A percentile compares a stretch with the other conserved stretches of the same genome.
Conservation (phyloP, 2,888 invertebrate species). For the Camptogramma bilineatum region DNA sequence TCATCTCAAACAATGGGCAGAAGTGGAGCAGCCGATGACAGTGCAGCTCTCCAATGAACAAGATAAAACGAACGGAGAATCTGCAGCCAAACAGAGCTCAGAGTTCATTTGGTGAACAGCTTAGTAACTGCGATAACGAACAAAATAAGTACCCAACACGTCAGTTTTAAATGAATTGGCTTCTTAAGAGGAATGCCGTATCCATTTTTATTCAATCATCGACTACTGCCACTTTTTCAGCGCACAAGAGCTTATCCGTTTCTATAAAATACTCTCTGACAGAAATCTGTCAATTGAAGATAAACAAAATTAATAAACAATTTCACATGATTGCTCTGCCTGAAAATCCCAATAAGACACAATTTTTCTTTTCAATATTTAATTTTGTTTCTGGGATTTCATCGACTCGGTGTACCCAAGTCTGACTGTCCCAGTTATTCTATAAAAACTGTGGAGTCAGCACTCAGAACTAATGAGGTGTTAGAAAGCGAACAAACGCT, state of each 20-base stretch:
- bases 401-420: background rate
- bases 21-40: conserved; percentile 64
- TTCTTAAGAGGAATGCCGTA: no score
- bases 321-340: no score
- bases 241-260: no score
- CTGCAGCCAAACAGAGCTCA: conserved; percentile 52
- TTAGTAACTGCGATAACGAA: background rate
- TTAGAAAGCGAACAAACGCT: conserved; percentile 62
- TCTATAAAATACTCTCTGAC: no score
- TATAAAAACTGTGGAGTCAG: conserved; percentile 31
- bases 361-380: no score
- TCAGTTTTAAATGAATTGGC: no score
- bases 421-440: conserved; percentile 11
- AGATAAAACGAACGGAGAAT: conserved; percentile 59
- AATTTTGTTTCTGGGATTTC: background rate
- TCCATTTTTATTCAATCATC: no score
- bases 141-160: no score
- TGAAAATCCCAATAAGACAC: no score
- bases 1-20: conserved; percentile 72
- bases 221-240: no score
- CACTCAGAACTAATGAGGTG: conserved; percentile 50
- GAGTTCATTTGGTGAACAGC: background rate
- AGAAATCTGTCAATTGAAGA: no score
- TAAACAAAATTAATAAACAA: no score
- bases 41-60: conserved; percentile 68